A percentile compares a stretch with the other conserved stretches of the same genome.
These are phyloP conservation scores for Tupiocoris notatus DNA, from an alignment of 2,888 invertebrate species.

Conservation along the genomic window DNA sequence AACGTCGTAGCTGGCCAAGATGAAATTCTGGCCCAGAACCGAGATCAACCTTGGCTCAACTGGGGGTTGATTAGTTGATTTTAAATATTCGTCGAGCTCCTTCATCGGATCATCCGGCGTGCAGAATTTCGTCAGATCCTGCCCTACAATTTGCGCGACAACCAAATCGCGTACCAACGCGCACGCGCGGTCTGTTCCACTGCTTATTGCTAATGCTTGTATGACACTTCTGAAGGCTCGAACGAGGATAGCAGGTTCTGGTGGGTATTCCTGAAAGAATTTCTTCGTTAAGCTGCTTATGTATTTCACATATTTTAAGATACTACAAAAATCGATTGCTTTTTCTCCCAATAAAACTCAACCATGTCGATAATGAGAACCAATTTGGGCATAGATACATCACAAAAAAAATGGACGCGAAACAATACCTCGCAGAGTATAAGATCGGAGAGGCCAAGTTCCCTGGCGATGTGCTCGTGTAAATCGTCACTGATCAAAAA, in stretches of 20 bases:
- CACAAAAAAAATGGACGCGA: no score
- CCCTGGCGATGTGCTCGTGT: conserved; percentile 68
- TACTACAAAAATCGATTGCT: no score
- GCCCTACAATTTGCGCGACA: conserved; percentile 73
- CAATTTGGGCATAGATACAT: no score
- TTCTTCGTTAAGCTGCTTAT: no score
- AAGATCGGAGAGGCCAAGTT: conserved; percentile 81
- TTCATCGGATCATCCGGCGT: conserved; percentile 73
- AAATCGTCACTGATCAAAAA: conserved; percentile 66
- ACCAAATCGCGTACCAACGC: conserved; percentile 84
- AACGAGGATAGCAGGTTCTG: conserved; percentile 63
- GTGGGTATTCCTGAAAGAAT: conserved; percentile 69
- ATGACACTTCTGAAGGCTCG: conserved; percentile 78
- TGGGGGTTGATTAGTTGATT: conserved; percentile 58
- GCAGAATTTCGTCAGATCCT: conserved; percentile 84
- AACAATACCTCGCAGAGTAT: conserved; percentile 75
- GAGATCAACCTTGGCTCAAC: conserved; percentile 81
- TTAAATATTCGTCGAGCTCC: conserved; percentile 64
- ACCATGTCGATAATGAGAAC: no score
- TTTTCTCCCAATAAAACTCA: no score
- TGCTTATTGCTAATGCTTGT: conserved; percentile 69
- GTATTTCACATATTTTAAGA: no score
- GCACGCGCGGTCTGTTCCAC: conserved; percentile 65
- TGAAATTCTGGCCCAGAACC: conserved; percentile 73
- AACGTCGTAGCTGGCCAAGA: conserved; percentile 81